phyloP scores from a whole-genome alignment of 92 coral and sea anemone species.

The Desmophyllum pertusum region DNA sequence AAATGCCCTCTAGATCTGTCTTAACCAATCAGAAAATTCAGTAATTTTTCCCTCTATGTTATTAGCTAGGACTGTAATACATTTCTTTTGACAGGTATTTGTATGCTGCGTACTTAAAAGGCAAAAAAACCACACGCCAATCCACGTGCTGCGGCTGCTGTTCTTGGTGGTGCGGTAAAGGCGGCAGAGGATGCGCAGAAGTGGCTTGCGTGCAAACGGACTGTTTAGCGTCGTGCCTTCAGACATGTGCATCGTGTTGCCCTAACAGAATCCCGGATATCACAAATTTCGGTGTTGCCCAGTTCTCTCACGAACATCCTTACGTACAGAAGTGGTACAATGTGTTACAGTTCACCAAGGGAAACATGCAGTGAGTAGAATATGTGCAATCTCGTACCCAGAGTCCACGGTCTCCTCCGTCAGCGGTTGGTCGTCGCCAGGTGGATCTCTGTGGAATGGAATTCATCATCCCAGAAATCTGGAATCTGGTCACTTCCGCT shows the following conservation, averaged over 20 bases:
- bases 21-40: no score
- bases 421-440: no score
- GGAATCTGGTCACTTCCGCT: no score
- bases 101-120: constrained; percentile 57
- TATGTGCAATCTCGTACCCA: no score
- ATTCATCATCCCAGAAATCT: no score
- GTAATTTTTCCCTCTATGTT: no score
- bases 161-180: constrained; percentile 76
- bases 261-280: constrained; percentile 56
- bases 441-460: no score
- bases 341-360: constrained; percentile 75
- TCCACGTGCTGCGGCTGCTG: constrained; percentile 69
- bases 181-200: constrained; percentile 81
- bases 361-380: constrained; percentile 65
- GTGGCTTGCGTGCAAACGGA: constrained; percentile 61
- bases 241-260: constrained; percentile 69
- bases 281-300: constrained; percentile 60
- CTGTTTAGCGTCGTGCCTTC: constrained; percentile 62
- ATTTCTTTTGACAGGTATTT: constrained; percentile 25
- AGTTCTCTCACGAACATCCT: constrained; percentile 47
- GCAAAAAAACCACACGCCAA: constrained; percentile 53
- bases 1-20: no score
- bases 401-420: no score
- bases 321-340: constrained; percentile 78
- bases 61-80: no score